A percentile compares a stretch with the other conserved stretches of the same genome.
Conservation (phyloP, 2,797 vertebrate genomes). For the Apogon talboti region DNA sequence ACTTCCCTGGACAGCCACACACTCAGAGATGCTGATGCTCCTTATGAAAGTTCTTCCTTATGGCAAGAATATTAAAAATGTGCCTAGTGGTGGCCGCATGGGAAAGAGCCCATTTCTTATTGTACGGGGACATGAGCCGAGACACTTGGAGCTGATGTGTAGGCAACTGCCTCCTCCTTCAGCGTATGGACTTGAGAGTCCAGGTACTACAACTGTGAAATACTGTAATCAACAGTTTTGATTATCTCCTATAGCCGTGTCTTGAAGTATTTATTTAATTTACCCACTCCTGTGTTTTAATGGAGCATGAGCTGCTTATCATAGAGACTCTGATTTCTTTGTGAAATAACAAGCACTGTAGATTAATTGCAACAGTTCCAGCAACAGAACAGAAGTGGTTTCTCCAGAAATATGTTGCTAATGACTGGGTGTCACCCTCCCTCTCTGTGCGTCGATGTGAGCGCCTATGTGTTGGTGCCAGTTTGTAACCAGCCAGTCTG, state of each 20-base stretch:
- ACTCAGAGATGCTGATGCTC: conserved; percentile 65
- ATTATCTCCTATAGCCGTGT: conserved; percentile 47
- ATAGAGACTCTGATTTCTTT: conserved; percentile 44
- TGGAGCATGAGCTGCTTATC: conserved; percentile 43
- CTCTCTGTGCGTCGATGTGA: conserved; percentile 25
- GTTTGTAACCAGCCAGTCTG: conserved; percentile 60
- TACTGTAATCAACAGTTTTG: conserved; percentile 52
- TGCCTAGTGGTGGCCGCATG: conserved; percentile 58
- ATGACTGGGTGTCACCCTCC: conserved; percentile 61
- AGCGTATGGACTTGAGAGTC: conserved; percentile 5
- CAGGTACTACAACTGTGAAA: conserved; percentile 61
- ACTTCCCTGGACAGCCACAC: conserved; percentile 59
- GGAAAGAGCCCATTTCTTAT: conserved; percentile 70
- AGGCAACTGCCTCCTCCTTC: conserved; percentile 36
- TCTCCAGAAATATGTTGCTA: conserved; percentile 61
- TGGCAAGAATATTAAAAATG: conserved; percentile 73
- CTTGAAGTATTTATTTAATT: conserved; percentile 49
- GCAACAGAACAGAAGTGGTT: conserved; percentile 51
- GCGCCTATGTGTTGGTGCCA: conserved; percentile 48
- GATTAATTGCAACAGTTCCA: conserved; percentile 68
- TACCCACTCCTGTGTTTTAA: conserved; percentile 47
- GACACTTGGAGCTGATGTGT: conserved; percentile 58
- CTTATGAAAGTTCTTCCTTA: conserved; percentile 58
- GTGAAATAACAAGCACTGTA: conserved; percentile 62
- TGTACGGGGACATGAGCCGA: conserved; percentile 62